Base-by-base conservation (phyloP, 2,797 vertebrate species). In the Sebastes ruberrimus region DNA sequence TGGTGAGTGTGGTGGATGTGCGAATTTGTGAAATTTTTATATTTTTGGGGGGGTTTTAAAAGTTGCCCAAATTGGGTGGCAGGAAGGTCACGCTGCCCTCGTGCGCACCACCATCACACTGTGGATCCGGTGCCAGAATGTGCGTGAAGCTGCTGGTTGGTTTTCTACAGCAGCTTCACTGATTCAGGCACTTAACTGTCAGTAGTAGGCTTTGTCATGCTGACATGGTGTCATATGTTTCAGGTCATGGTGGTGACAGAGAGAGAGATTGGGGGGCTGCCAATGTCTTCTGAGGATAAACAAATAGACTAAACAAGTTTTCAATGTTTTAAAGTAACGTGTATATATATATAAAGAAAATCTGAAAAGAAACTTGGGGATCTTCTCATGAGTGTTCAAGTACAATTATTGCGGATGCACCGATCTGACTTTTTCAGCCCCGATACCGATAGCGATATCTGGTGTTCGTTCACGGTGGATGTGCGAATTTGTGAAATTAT, bases 41-140 rank as follows among this genome's bases (percentile, higher is more conserved):
- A 22, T 23, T 57, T 27, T 3, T 14, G 49, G 49, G 20, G 84
- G 33, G 33, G 33, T 11, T 35, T 5, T 78, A 87, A 94, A 94
- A 94, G 91, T 94, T 92, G 65, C 68, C 83, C 60, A 20, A 74
- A 78, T 27, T 27, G 70, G 76, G 79, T 73, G 74, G 25, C 72
- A 57, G 78, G 79, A 84, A 88, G 90, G 87, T 87, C 86, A 91
- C 75, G 66, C 71, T 65, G 75, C 84, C 81, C 83, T 81, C 82
- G 70, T 84, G 81, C 81, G 76, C 86, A 75, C 79, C 91, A 16
- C 38, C 38, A 42, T 42, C 38, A 42, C 38, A 78, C 82, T 68
- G 53, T 71, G 75, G 62, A 84, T 53, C 20, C 63, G 8, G 22
- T 38, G 80, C 38, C 81, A 84, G 76, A 83, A 78, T 76, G 35